A percentile compares a stretch with the other conserved stretches of the same genome.
These are phyloP conservation scores for Empidonax traillii DNA, from an alignment of 2,113 vertebrate genomes.

Conservation along the genomic window DNA sequence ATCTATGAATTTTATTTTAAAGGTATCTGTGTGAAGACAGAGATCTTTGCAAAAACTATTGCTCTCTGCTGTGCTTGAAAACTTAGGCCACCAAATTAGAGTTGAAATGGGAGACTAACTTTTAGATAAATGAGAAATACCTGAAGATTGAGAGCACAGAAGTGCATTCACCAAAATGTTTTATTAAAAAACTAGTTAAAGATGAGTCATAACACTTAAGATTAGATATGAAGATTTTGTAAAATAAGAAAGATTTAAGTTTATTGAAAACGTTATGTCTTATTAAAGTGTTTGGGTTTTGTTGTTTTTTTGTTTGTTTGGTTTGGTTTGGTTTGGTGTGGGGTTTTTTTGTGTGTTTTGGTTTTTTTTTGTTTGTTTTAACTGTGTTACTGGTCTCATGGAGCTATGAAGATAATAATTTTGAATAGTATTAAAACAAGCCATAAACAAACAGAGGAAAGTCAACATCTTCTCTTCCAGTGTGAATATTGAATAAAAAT, in stretches of 20 bases:
- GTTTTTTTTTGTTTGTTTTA: background rate
- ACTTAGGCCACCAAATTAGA: background rate
- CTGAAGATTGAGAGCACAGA: background rate
- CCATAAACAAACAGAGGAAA: background rate
- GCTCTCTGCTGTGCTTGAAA: background rate
- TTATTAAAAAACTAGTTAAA: background rate
- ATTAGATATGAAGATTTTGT: background rate
- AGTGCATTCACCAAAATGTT: background rate
- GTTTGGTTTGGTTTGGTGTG: too few species aligned
- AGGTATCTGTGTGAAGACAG: background rate
- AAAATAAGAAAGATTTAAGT: background rate
- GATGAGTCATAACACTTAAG: background rate
- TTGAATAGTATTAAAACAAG: background rate
- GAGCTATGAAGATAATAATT: background rate
- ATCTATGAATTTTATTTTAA: background rate
- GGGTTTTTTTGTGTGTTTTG: background rate
- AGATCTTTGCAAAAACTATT: background rate
- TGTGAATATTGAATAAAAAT: background rate
- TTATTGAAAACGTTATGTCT: background rate
- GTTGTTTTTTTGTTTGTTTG: background rate
- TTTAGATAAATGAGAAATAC: background rate
- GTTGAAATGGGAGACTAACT: background rate
- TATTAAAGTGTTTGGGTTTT: background rate
- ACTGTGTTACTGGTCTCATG: background rate
- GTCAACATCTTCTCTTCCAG: background rate